Percentiles rank a stretch among this genome's conserved stretches.
These are phyloP conservation scores for Saimiri boliviensis DNA, from an alignment of 2,113 vertebrate species.

Conservation along the genomic window DNA sequence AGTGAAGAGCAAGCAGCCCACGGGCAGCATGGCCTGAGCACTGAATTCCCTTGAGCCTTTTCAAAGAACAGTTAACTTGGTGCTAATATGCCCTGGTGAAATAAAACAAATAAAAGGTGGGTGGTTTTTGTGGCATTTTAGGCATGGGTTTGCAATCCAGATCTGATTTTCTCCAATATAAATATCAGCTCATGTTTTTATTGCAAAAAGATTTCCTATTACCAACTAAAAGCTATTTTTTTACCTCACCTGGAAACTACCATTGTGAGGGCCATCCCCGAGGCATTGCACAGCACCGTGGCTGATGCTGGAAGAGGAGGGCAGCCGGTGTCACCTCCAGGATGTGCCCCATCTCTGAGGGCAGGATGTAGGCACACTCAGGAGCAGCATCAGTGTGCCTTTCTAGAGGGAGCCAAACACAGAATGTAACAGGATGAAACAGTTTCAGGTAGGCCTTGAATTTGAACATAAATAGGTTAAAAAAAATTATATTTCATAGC, in stretches of 20 bases:
- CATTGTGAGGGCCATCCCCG: constrained; percentile 77
- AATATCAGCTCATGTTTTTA: constrained; percentile 80
- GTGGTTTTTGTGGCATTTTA: constrained; percentile 67
- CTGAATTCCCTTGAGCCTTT: constrained; percentile 63
- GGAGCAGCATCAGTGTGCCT: constrained; percentile 63
- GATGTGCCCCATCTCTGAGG: constrained; percentile 67
- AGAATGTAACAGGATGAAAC: constrained; percentile 78
- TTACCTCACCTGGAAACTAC: constrained; percentile 89
- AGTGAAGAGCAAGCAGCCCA: neutral
- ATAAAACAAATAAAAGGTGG: constrained; percentile 68
- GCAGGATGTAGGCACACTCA: constrained; percentile 74
- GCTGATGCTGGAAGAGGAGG: constrained; percentile 80
- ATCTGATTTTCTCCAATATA: constrained; percentile 67
- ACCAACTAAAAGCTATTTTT: constrained; percentile 74
- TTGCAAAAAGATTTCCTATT: constrained; percentile 73
- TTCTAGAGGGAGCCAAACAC: constrained; percentile 83
- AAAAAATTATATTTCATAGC: constrained; percentile 69
- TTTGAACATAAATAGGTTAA: constrained; percentile 65
- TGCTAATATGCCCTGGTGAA: constrained; percentile 87
- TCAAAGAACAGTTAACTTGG: constrained; percentile 83
- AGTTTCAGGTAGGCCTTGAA: constrained; percentile 70
- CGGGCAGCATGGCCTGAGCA: constrained; percentile 14
- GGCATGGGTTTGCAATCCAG: constrained; percentile 63
- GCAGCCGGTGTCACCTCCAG: constrained; percentile 73
- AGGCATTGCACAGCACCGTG: constrained; percentile 77